Evolutionary conservation across 2,797 vertebrate species (phyloP).

Genomic region (Eulemur rubriventer): DNA sequence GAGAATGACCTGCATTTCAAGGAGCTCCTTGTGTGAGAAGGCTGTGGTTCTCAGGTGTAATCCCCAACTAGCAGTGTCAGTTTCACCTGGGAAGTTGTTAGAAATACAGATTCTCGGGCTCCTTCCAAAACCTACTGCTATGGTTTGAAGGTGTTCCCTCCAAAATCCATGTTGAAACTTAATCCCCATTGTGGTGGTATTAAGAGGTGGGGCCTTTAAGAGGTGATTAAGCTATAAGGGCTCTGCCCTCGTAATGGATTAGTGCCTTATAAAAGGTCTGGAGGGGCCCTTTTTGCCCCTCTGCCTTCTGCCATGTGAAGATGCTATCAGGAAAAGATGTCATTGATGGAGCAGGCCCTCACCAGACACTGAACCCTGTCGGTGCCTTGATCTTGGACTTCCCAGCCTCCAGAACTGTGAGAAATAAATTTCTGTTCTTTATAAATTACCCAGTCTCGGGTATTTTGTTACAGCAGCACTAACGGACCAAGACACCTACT

Average conservation of each 20-base stretch:
- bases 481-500: conserved; percentile 6
- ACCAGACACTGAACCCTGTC: not conserved
- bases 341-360: not conserved
- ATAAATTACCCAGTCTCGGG: not conserved
- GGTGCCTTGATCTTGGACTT: not conserved
- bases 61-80: not conserved
- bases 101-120: not conserved
- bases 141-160: not conserved
- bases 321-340: not conserved
- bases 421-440: not conserved
- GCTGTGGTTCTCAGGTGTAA: not conserved
- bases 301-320: not conserved
- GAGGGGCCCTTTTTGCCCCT: not conserved
- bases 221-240: not conserved
- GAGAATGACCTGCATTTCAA: not conserved
- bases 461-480: conserved; percentile 45
- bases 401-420: not conserved
- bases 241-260: not conserved
- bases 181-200: not conserved
- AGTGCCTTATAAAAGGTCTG: not conserved
- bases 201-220: not conserved
- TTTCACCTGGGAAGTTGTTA: not conserved
- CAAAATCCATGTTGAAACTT: not conserved
- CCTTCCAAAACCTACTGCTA: not conserved
- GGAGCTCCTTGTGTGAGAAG: not conserved